These are phyloP conservation scores for Phoxinus phoxinus DNA, from an alignment of 2,113 vertebrate species.

Conservation along the genomic window DNA sequence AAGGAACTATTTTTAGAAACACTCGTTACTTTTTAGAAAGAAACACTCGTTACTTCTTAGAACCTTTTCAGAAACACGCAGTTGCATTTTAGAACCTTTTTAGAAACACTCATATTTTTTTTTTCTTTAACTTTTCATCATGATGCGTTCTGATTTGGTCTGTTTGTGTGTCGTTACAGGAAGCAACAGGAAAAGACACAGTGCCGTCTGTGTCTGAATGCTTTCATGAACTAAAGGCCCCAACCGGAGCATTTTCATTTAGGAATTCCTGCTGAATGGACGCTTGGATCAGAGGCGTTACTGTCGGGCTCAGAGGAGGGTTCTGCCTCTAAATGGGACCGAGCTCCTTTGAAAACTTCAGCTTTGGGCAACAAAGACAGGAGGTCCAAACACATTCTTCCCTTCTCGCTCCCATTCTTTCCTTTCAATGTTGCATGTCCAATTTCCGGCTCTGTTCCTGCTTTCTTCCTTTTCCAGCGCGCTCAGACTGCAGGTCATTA, in stretches of 20 bases:
- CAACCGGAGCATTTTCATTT: not conserved
- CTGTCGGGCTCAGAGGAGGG: not conserved
- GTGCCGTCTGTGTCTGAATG: not conserved
- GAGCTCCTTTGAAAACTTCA: constrained; percentile 11
- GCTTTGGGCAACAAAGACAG: constrained; percentile 29
- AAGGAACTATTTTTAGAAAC: too few relatives aligned
- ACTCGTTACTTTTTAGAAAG: too few relatives aligned
- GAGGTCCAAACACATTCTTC: constrained; percentile 27
- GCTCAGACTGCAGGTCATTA: constrained; percentile 55
- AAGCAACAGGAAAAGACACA: not conserved
- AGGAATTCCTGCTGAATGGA: constrained; percentile 32
- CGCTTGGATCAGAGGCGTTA: not conserved
- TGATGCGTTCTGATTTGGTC: not conserved
- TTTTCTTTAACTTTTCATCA: not conserved
- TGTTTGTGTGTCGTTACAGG: not conserved
- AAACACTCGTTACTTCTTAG: too few relatives aligned
- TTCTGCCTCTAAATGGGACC: not conserved
- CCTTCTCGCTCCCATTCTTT: not conserved
- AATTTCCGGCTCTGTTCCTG: constrained; percentile 22
- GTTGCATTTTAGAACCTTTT: too few relatives aligned
- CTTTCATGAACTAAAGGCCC: not conserved
- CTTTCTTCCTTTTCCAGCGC: constrained; percentile 42
- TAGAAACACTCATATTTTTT: too few relatives aligned
- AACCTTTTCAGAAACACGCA: too few relatives aligned
- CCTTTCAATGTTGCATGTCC: not conserved